Conservation (phyloP, 2,113 vertebrate species). For the Isichthys henryi region DNA sequence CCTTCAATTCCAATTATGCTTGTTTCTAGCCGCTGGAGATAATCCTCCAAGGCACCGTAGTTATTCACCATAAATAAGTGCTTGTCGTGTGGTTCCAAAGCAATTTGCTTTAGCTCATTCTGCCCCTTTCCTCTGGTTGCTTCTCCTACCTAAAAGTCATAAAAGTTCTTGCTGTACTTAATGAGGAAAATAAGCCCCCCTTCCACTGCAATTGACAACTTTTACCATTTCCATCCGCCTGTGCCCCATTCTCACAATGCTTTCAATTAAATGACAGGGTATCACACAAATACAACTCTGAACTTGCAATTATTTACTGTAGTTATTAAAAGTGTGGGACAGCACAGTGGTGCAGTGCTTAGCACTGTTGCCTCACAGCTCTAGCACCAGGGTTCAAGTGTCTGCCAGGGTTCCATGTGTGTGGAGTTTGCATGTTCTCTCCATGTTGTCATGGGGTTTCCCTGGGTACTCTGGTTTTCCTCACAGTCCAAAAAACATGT, state of each 20-base stretch:
- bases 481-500: too few species aligned
- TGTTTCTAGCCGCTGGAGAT: conserved; percentile 52
- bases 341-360: too few species aligned
- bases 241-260: not conserved
- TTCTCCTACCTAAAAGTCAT: conserved; percentile 54
- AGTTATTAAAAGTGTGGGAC: too few species aligned
- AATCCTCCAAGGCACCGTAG: conserved; percentile 53
- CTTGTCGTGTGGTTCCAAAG: conserved; percentile 46
- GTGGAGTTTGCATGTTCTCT: too few species aligned
- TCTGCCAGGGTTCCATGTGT: too few species aligned
- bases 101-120: conserved; percentile 55
- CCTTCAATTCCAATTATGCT: conserved; percentile 61
- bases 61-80: conserved; percentile 59
- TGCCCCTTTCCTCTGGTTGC: not conserved
- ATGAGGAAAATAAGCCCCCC: not conserved
- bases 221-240: not conserved
- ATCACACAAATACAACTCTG: not conserved
- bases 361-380: too few species aligned
- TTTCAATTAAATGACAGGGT: not conserved
- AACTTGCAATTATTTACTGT: not conserved
- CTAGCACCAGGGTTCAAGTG: too few species aligned
- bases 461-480: too few species aligned
- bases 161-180: not conserved
- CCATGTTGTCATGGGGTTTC: too few species aligned
- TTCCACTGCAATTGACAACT: not conserved